These are phyloP conservation scores for Aphaenogaster ashmeadi DNA, from an alignment of 1,140 invertebrate species.

Conservation along the genomic window DNA sequence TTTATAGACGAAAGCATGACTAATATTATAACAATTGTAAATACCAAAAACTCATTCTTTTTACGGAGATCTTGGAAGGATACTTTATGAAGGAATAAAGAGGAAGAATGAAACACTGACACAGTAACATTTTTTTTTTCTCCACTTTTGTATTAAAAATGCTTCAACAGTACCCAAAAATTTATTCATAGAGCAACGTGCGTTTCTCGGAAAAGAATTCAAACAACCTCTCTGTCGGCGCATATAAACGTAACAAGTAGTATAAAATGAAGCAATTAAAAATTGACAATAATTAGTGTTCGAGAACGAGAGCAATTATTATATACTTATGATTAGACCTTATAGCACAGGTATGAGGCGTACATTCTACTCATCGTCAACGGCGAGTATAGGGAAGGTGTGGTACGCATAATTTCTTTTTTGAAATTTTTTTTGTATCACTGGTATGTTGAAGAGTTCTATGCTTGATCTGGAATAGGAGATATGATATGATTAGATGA, in stretches of 20 bases:
- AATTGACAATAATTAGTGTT: conserved; percentile 70
- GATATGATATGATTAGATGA: conserved; percentile 82
- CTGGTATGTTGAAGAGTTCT: conserved; percentile 74
- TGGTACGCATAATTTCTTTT: conserved; percentile 64
- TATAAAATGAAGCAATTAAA: conserved; percentile 81
- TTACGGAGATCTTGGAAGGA: conserved; percentile 29
- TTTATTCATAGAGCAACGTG: conserved; percentile 78
- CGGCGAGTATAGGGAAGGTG: conserved; percentile 63
- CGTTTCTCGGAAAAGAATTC: conserved; percentile 73
- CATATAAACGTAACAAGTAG: conserved; percentile 83
- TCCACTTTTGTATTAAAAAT: conserved; percentile 83
- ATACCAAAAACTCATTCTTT: conserved; percentile 28
- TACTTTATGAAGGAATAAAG: conserved; percentile 53
- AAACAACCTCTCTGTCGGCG: conserved; percentile 70
- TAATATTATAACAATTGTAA: conserved; percentile 54
- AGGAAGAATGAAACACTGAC: conserved; percentile 51
- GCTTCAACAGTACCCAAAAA: conserved; percentile 83
- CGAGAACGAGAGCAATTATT: conserved; percentile 65
- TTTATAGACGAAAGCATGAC: conserved; percentile 38
- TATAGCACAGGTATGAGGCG: conserved; percentile 64
- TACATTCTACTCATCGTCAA: conserved; percentile 73
- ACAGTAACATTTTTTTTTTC: conserved; percentile 59
- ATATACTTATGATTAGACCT: conserved; percentile 70
- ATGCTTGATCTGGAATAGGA: conserved; percentile 84
- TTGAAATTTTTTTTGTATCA: conserved; percentile 41